Percentiles rank a stretch among this genome's conserved stretches.
phyloP scores from a whole-genome alignment of 2,113 vertebrate genomes.

The Stegostoma tigrinum region DNA sequence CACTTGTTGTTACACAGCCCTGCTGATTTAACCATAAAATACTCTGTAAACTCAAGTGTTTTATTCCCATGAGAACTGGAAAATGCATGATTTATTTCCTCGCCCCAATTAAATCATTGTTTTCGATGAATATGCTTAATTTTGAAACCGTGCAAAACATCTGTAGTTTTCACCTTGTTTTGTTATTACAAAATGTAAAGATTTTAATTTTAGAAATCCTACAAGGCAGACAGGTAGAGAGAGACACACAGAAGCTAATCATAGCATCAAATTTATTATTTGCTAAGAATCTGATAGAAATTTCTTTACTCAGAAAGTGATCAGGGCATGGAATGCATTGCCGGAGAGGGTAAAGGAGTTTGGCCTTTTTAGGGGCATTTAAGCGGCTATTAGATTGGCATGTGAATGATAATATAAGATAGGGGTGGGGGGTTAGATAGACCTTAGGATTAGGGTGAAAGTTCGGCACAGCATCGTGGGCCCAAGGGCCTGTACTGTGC shows the following conservation, averaged over 20 bases:
- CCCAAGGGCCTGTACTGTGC: no score
- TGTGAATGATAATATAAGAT: no score
- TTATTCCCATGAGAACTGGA: not conserved
- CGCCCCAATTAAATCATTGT: not conserved
- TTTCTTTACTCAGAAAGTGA: no score
- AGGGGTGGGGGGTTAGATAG: no score
- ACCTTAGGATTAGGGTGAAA: no score
- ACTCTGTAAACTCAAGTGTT: not conserved
- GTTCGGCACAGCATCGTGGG: no score
- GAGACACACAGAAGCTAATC: not conserved
- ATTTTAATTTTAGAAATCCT: not conserved
- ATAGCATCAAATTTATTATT: not conserved
- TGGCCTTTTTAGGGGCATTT: no score
- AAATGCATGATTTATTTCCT: not conserved
- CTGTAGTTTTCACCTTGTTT: not conserved
- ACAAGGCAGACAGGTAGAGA: not conserved
- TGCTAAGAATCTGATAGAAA: not conserved
- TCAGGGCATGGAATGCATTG: no score
- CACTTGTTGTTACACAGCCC: not conserved
- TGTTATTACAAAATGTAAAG: not conserved
- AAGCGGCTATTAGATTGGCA: no score
- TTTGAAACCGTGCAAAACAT: not conserved
- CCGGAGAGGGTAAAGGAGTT: no score
- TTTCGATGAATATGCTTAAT: not conserved
- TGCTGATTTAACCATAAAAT: not conserved